These are phyloP conservation scores for Thera obeliscata DNA, from an alignment of 2,888 invertebrate genomes.

Conservation along the genomic window DNA sequence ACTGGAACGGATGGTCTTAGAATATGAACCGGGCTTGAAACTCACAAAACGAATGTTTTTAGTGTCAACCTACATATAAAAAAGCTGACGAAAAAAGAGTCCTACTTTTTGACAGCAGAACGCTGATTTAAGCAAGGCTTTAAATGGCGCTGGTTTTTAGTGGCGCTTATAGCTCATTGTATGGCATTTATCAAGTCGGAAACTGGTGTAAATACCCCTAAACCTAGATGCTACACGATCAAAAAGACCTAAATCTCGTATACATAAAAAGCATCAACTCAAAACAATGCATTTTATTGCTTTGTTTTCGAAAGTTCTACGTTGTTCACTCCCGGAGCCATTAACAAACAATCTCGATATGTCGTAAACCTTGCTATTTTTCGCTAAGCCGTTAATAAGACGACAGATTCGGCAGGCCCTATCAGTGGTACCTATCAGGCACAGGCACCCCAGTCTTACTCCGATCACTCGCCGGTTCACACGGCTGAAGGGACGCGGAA, in stretches of 20 bases:
- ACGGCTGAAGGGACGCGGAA: constrained; percentile 38
- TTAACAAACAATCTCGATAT: constrained; percentile 8
- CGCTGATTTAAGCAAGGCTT: no score
- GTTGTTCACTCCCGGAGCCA: constrained; percentile 6
- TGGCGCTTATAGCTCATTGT: no score
- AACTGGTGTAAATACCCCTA: not conserved
- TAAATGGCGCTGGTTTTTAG: no score
- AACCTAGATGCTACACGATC: not conserved
- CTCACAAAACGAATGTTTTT: no score
- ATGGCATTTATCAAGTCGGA: not conserved
- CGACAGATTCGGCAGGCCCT: constrained; percentile 22
- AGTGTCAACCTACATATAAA: no score
- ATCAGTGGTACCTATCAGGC: constrained; percentile 29
- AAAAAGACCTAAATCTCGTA: constrained; percentile 5
- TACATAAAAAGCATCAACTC: constrained; percentile 25
- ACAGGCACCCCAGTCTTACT: constrained; percentile 47
- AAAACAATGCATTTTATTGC: constrained; percentile 32
- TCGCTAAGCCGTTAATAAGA: constrained; percentile 26
- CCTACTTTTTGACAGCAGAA: no score
- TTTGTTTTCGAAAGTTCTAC: constrained; percentile 23
- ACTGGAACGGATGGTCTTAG: no score
- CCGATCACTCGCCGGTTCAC: constrained; percentile 48
- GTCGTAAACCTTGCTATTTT: constrained; percentile 31
- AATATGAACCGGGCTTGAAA: no score
- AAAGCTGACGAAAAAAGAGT: no score